A percentile compares a stretch with the other conserved stretches of the same genome.
Evolutionary conservation across 2,888 invertebrate genomes (phyloP).

Genomic region (Steromphala cineraria): DNA sequence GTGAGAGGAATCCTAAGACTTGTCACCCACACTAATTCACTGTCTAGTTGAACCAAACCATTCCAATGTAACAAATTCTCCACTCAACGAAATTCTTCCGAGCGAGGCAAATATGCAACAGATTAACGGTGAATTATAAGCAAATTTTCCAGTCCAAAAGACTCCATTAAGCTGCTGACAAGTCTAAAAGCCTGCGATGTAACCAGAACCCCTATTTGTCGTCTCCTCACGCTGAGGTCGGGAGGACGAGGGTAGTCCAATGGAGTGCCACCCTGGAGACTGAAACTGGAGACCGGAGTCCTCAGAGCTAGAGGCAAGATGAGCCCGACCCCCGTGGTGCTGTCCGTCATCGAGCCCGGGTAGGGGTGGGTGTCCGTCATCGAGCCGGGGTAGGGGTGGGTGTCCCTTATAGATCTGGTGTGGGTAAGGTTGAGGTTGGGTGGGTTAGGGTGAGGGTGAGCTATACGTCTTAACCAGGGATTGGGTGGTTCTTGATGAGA

Average conservation of each 20-base stretch:
- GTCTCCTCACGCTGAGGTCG: background rate
- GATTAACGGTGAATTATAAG: slow-evolving; percentile 8
- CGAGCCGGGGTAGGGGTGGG: too few relatives aligned
- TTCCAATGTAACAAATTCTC: background rate
- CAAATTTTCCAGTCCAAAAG: background rate
- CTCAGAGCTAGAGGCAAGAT: background rate
- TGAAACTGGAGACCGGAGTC: background rate
- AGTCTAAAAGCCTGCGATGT: background rate
- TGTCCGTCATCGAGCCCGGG: background rate
- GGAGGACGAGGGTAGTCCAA: background rate
- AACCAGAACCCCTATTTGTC: background rate
- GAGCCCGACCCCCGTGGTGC: background rate
- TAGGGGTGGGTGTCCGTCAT: background rate
- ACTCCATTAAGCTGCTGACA: background rate
- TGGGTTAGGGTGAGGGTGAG: too few relatives aligned
- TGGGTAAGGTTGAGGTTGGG: too few relatives aligned
- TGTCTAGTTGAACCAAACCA: background rate
- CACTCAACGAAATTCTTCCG: background rate
- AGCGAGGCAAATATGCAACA: background rate
- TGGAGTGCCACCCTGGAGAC: background rate
- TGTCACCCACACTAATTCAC: background rate
- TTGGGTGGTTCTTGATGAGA: too few relatives aligned
- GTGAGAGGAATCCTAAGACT: background rate
- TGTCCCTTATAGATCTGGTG: too few relatives aligned
- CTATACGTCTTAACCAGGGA: too few relatives aligned